These are phyloP conservation scores for Ciona savignyi DNA, from an alignment of 23 tunicate genomes.

Conservation along the genomic window DNA sequence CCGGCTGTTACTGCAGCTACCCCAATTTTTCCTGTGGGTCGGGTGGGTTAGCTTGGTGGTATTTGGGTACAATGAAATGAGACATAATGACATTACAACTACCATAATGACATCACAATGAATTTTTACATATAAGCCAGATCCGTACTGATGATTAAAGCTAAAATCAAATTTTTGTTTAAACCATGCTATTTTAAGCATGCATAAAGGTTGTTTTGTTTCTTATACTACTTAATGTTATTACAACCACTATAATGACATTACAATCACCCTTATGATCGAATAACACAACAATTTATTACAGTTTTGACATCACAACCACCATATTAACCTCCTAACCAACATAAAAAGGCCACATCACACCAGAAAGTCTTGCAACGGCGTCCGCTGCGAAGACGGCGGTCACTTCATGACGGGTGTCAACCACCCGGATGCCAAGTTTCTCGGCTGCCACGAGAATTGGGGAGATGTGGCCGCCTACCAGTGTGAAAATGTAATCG, in stretches of 20 bases:
- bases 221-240: too few relatives aligned
- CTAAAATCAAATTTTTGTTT: too few relatives aligned
- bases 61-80: background rate
- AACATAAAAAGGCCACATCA: too few relatives aligned
- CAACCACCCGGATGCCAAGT: conserved; percentile 79
- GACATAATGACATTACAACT: background rate
- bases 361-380: conserved; percentile 70
- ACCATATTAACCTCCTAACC: too few relatives aligned
- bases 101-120: background rate
- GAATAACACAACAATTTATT: too few relatives aligned
- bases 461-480: conserved; percentile 98
- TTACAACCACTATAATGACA: too few relatives aligned
- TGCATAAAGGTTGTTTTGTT: too few relatives aligned
- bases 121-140: too few relatives aligned
- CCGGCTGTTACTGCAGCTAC: conserved; percentile 99
- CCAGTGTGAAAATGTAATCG: conserved; percentile 61
- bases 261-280: too few relatives aligned
- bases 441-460: conserved; percentile 90
- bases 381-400: conserved; percentile 99
- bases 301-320: too few relatives aligned
- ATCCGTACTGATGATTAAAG: too few relatives aligned
- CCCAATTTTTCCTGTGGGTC: conserved; percentile 75
- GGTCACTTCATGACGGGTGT: conserved; percentile 94
- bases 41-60: background rate
- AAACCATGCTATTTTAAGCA: too few relatives aligned